phyloP scores from a whole-genome alignment of 2,888 invertebrate genomes.

The Silvanus unidentatus region DNA sequence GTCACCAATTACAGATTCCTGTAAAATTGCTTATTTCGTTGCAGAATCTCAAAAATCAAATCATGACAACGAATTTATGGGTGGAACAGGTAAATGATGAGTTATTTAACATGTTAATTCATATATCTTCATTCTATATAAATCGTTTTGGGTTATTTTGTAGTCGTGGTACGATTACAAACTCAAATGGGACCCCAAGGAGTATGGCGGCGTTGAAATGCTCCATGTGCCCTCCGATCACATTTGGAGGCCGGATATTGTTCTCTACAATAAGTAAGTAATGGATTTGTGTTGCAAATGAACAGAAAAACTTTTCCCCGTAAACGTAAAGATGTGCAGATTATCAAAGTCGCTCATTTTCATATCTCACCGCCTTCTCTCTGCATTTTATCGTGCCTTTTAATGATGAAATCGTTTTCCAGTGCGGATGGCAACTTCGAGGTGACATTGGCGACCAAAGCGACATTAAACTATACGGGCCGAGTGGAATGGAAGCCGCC shows the following conservation, averaged over 20 bases:
- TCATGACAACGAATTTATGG: conserved; percentile 94
- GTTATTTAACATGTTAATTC: conserved; percentile 5
- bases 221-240: conserved; percentile 80
- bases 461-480: conserved; percentile 73
- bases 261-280: conserved; percentile 78
- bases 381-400: too few species aligned
- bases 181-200: conserved; percentile 77
- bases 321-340: too few species aligned
- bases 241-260: conserved; percentile 78
- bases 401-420: conserved; percentile 16
- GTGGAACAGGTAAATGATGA: conserved; percentile 67
- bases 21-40: conserved; percentile 43
- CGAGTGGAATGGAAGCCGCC: conserved; percentile 88
- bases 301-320: not conserved
- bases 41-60: conserved; percentile 93
- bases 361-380: too few species aligned
- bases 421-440: conserved; percentile 83
- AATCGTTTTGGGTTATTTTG: conserved; percentile 27
- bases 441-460: conserved; percentile 76
- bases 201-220: conserved; percentile 80
- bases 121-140: not conserved
- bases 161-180: conserved; percentile 86
- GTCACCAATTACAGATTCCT: not conserved
- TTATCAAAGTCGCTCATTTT: too few species aligned
- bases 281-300: conserved; percentile 13